Evolutionary conservation across 2,113 vertebrate species (phyloP).

Genomic region (Mixornis gularis): DNA sequence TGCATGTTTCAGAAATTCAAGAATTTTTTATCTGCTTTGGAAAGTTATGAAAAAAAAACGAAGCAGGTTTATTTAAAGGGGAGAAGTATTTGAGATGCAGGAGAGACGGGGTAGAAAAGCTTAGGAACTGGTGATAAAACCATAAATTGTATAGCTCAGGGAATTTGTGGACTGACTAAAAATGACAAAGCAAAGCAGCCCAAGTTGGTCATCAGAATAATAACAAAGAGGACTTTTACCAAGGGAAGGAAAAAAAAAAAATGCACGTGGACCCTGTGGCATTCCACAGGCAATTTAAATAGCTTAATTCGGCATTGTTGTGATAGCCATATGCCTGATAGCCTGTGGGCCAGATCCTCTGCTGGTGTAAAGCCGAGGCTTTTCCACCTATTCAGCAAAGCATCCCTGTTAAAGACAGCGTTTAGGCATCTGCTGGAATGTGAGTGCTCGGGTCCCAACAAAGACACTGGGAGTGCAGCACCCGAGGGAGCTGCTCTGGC

Average conservation of each 20-base stretch:
- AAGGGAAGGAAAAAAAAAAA: not conserved
- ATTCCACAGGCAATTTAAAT: conserved; percentile 47
- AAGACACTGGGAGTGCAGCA: not conserved
- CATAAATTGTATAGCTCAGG: conserved; percentile 67
- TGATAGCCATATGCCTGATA: conserved; percentile 35
- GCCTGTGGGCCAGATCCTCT: conserved; percentile 18
- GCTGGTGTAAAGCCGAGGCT: not conserved
- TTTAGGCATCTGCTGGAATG: not conserved
- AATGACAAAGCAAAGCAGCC: conserved; percentile 64
- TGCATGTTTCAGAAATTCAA: conserved; percentile 74
- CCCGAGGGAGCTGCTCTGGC: not conserved
- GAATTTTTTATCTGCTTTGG: conserved; percentile 72
- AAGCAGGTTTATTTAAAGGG: conserved; percentile 70
- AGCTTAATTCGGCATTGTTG: conserved; percentile 53
- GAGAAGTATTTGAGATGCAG: conserved; percentile 65
- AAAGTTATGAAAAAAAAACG: conserved; percentile 66
- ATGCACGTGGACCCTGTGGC: conserved; percentile 7
- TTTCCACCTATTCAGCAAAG: conserved; percentile 14
- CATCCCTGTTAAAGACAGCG: not conserved
- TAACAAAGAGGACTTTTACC: conserved; percentile 48
- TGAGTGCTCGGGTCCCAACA: not conserved
- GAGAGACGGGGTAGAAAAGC: conserved; percentile 54
- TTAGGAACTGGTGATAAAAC: conserved; percentile 66
- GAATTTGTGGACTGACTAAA: conserved; percentile 62
- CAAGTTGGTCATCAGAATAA: conserved; percentile 55